A percentile compares a stretch with the other conserved stretches of the same genome.
These are phyloP conservation scores for Drosophila takahashii DNA, from an alignment of 1,140 invertebrate species.

Conservation along the genomic window DNA sequence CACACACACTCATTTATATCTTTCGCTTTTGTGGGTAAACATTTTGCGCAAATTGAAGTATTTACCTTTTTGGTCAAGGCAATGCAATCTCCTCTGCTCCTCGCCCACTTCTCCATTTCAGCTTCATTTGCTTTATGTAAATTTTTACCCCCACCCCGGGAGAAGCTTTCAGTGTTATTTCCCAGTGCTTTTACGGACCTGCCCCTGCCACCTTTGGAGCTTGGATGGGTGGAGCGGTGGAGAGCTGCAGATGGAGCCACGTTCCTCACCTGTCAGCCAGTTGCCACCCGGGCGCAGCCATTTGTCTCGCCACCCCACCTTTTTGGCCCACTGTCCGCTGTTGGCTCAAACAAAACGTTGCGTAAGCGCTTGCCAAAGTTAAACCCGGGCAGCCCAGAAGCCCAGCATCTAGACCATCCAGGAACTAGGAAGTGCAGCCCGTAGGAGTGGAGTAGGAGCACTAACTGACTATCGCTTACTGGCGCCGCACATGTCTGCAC, in stretches of 20 bases:
- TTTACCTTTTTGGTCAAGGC: constrained; percentile 70
- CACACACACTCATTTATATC: constrained; percentile 27
- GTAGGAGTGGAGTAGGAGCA: constrained; percentile 12
- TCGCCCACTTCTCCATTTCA: constrained; percentile 56
- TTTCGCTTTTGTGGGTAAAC: constrained; percentile 36
- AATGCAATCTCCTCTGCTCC: constrained; percentile 31
- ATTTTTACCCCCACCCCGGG: constrained; percentile 31
- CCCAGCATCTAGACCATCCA: constrained; percentile 5
- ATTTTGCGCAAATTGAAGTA: constrained; percentile 79
- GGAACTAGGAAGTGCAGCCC: constrained; percentile 4
- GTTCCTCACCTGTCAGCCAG: constrained; percentile 64
- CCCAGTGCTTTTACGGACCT: constrained; percentile 64
- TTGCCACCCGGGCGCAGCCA: constrained; percentile 53
- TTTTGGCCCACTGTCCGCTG: constrained; percentile 5
- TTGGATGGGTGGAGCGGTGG: background rate
- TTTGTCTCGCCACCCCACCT: constrained; percentile 22
- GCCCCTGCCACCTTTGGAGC: constrained; percentile 29
- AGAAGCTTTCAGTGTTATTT: constrained; percentile 66
- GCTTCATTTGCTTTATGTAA: constrained; percentile 80
- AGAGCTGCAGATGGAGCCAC: constrained; percentile 21
- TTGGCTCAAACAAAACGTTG: constrained; percentile 69
- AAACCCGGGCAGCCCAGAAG: constrained; percentile 31
- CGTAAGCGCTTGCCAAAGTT: constrained; percentile 76
- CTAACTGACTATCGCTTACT: constrained; percentile 75
- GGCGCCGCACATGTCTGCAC: constrained; percentile 71